These are phyloP conservation scores for Peromyscus melanophrys DNA, from an alignment of 2,797 vertebrate species.

Conservation along the genomic window DNA sequence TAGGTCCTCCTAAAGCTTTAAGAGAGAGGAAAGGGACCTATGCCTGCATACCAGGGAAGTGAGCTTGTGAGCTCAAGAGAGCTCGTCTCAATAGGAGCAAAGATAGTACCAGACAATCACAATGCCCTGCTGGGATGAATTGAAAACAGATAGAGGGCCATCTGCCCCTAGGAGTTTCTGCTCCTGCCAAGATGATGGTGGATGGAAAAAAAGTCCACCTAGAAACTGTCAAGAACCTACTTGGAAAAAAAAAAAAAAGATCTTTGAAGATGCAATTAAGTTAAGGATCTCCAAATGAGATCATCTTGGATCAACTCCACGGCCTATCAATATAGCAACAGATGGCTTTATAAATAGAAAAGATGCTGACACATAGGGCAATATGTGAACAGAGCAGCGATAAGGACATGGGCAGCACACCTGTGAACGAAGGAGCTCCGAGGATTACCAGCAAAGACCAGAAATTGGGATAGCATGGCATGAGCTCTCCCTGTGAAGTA, in stretches of 20 bases:
- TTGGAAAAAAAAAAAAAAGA: neutral
- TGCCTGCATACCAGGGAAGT: neutral
- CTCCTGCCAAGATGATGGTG: neutral
- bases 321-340: neutral
- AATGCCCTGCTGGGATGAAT: neutral
- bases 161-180: neutral
- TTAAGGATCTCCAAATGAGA: neutral
- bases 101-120: neutral
- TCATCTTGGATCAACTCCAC: neutral
- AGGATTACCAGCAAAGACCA: neutral
- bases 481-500: neutral
- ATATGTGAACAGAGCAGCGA: neutral
- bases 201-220: neutral
- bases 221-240: neutral
- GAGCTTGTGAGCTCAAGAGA: neutral
- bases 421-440: neutral
- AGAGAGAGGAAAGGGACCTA: neutral
- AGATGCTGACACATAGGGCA: neutral
- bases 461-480: neutral
- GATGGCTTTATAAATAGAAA: neutral
- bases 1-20: neutral
- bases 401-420: neutral
- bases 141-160: neutral
- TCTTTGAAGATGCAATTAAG: neutral
- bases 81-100: neutral